Evolutionary conservation across 2,888 invertebrate species (phyloP).

Genomic region (Cephus sareptanus): DNA sequence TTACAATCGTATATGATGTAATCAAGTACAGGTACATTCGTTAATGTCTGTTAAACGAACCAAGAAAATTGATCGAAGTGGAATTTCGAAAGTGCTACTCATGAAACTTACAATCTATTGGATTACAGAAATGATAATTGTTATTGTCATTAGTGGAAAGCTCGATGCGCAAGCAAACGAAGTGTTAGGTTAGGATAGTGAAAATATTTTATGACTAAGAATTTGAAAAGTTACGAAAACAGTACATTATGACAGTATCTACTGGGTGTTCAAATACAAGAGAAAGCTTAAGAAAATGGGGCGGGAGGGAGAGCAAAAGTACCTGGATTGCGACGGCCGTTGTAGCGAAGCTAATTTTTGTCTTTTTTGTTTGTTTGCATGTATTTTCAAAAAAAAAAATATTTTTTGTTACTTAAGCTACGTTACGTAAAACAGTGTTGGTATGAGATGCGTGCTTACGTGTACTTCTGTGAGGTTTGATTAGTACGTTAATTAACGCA

Average conservation of each 20-base stretch:
- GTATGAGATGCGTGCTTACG: background rate
- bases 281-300: background rate
- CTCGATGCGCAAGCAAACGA: background rate
- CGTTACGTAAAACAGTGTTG: background rate
- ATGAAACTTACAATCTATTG: background rate
- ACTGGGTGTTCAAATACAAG: background rate
- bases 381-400: background rate
- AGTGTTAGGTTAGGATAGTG: too few species aligned
- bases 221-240: background rate
- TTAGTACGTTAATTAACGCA: background rate
- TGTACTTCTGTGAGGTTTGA: background rate
- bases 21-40: background rate
- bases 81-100: background rate
- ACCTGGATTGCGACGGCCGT: conserved; percentile 54
- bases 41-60: background rate
- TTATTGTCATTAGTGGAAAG: background rate
- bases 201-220: background rate
- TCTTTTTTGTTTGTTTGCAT: conserved; percentile 22
- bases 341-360: conserved; percentile 45
- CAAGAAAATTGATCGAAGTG: background rate
- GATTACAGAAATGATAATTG: background rate
- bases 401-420: background rate
- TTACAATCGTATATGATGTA: background rate
- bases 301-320: conserved; percentile 40
- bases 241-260: background rate